Percentiles rank a stretch among this genome's conserved stretches.
Evolutionary conservation across 2,888 invertebrate species (phyloP).

Genomic region (Adelphocoris suturalis): DNA sequence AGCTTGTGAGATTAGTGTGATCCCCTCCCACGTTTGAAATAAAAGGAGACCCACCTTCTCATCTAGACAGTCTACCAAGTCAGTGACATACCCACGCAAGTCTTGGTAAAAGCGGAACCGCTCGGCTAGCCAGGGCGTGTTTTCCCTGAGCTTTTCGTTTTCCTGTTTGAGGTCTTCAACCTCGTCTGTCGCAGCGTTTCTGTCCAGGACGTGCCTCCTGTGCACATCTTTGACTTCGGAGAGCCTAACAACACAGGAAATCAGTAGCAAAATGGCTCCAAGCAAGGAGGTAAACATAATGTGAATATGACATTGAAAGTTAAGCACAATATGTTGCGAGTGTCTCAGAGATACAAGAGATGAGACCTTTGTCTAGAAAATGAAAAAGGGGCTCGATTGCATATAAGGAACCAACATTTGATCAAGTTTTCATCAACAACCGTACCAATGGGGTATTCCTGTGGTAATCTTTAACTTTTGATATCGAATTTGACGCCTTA

Average conservation of each 20-base stretch:
- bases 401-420: too few relatives aligned
- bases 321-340: too few relatives aligned
- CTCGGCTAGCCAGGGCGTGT: constrained; percentile 85
- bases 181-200: constrained; percentile 80
- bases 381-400: too few relatives aligned
- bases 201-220: constrained; percentile 81
- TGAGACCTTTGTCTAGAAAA: too few relatives aligned
- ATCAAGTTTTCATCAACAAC: too few relatives aligned
- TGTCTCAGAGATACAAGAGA: too few relatives aligned
- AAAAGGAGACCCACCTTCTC: constrained; percentile 87
- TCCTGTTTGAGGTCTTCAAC: constrained; percentile 80
- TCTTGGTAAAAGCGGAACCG: constrained; percentile 97
- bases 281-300: not conserved
- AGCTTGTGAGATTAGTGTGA: constrained; percentile 69
- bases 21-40: constrained; percentile 70
- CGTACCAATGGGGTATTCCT: too few relatives aligned
- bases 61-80: constrained; percentile 97
- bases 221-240: constrained; percentile 82
- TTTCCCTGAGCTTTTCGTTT: constrained; percentile 80
- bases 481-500: too few relatives aligned
- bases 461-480: too few relatives aligned
- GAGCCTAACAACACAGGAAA: constrained; percentile 79
- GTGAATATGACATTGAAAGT: too few relatives aligned
- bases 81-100: constrained; percentile 95
- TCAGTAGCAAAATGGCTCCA: constrained; percentile 12